Conservation (phyloP, 2,113 vertebrate species). For the Corapipo altera region DNA sequence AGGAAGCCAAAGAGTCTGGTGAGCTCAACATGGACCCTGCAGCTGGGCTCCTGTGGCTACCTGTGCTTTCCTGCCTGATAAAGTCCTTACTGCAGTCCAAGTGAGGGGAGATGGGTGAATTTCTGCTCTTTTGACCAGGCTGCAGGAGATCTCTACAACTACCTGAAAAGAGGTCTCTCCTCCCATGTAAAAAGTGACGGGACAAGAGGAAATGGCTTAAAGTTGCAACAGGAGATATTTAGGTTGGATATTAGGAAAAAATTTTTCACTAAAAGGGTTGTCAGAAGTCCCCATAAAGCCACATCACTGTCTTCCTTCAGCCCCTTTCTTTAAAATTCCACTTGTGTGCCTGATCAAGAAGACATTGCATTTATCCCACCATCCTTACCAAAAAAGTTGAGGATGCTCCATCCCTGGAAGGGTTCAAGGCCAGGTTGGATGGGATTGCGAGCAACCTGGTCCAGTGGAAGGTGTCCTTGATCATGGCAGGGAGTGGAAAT, state of each 20-base stretch:
- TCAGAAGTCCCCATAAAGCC: not conserved
- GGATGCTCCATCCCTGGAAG: not conserved
- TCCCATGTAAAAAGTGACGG: not conserved
- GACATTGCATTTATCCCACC: rapidly evolving
- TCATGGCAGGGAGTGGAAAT: not conserved
- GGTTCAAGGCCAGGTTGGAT: not conserved
- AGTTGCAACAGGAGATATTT: not conserved
- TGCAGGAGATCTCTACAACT: not conserved
- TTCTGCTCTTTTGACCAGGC: not conserved
- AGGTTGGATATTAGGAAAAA: not conserved
- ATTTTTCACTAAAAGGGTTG: not conserved
- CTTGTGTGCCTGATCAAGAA: not conserved
- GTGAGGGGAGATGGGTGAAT: not conserved
- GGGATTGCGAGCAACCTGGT: too few species aligned
- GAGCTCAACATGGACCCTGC: not conserved
- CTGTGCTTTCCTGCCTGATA: rapidly evolving
- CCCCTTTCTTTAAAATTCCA: not conserved
- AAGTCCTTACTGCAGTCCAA: not conserved
- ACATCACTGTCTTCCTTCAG: not conserved
- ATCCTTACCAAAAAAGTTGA: not conserved
- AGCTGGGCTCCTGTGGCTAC: not conserved
- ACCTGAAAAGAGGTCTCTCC: not conserved
- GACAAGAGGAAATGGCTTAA: not conserved
- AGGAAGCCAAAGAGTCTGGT: not conserved
- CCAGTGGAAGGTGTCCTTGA: not conserved